Conservation (phyloP, 2,888 invertebrate species). For the Cyclophora punctaria region DNA sequence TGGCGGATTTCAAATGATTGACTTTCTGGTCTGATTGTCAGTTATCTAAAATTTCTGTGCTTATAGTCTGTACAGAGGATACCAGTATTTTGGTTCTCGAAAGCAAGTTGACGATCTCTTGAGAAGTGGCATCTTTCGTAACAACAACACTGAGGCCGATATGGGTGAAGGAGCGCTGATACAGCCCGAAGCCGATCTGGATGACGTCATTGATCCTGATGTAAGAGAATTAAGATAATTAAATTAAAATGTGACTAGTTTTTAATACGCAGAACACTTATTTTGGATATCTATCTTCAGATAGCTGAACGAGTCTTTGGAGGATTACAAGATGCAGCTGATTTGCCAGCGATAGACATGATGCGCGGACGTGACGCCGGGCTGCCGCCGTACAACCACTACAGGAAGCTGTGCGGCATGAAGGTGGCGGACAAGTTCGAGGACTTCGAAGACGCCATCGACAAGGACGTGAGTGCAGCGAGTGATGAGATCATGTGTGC, state of each 20-base stretch:
- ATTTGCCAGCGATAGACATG: conserved; percentile 34
- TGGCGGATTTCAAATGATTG: neutral
- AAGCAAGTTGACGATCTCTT: conserved; percentile 27
- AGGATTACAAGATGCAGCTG: conserved; percentile 17
- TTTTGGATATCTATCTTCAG: conserved; percentile 12
- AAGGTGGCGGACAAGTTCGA: conserved; percentile 81
- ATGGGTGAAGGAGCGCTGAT: conserved; percentile 34
- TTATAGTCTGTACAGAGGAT: conserved; percentile 29
- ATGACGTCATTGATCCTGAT: conserved; percentile 34
- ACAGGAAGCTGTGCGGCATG: conserved; percentile 85
- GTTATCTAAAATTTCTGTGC: neutral
- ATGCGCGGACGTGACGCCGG: conserved; percentile 82
- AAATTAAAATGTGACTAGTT: neutral
- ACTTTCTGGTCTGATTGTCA: neutral
- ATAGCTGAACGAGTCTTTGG: conserved; percentile 27
- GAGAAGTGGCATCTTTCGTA: conserved; percentile 29
- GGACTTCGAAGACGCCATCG: conserved; percentile 82
- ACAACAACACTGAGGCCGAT: conserved; percentile 36
- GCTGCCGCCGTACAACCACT: conserved; percentile 89
- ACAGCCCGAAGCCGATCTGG: conserved; percentile 31
- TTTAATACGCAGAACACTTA: neutral
- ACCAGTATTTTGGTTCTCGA: conserved; percentile 25
- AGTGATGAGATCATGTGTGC: no score
- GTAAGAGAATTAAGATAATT: conserved; percentile 18
- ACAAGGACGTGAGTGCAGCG: conserved; percentile 27